phyloP scores from a whole-genome alignment of 1,140 invertebrate genomes.

The Acyrthosiphon pisum region DNA sequence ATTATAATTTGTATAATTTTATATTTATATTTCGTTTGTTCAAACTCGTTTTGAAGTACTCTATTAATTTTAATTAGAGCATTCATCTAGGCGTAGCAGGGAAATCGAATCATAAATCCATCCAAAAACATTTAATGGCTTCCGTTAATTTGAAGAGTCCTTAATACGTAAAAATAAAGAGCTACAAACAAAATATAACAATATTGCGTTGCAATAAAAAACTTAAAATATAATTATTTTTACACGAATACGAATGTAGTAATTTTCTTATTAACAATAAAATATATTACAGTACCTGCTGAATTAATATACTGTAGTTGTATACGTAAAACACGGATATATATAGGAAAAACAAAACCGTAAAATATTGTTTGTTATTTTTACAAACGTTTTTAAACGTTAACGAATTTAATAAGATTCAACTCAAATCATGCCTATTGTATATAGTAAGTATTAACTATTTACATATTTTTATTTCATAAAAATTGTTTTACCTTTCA shows the following conservation, averaged over 20 bases:
- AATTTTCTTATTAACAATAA: background rate
- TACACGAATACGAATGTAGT: background rate
- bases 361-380: background rate
- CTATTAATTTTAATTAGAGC: background rate
- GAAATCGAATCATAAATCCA: slow-evolving; percentile 16
- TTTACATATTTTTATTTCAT: background rate
- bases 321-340: background rate
- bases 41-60: background rate
- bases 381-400: background rate
- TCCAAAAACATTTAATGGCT: slow-evolving; percentile 3
- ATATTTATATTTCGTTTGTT: background rate
- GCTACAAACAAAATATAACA: background rate
- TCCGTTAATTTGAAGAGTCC: background rate
- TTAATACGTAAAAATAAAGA: background rate
- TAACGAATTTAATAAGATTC: background rate
- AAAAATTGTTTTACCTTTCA: background rate
- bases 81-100: background rate
- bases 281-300: background rate
- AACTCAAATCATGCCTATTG: background rate
- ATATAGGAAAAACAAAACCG: background rate
- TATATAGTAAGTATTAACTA: no score
- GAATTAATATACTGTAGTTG: background rate
- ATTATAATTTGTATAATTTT: background rate
- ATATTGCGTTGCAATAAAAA: background rate
- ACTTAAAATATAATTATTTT: background rate